phyloP scores from a whole-genome alignment of 2,888 invertebrate genomes.

The Lycocerus yunnanus region DNA sequence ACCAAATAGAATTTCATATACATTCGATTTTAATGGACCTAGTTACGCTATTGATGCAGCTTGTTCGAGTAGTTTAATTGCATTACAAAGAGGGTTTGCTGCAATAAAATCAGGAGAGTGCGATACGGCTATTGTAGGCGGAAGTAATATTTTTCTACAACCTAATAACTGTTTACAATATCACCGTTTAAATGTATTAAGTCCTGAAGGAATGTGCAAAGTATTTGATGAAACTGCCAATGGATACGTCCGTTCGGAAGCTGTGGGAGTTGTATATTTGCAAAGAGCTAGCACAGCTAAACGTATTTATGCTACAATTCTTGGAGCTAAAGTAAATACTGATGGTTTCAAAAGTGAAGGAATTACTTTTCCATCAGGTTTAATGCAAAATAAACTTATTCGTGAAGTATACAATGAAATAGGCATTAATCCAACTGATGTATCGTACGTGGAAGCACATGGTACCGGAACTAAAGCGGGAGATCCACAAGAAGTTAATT shows the following conservation, averaged over 20 bases:
- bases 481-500: conserved; percentile 96
- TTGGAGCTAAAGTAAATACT: conserved; percentile 89
- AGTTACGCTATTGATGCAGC: conserved; percentile 97
- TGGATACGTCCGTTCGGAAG: conserved; percentile 93
- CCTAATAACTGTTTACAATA: conserved; percentile 93
- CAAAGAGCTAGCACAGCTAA: conserved; percentile 78
- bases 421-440: conserved; percentile 78
- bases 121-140: conserved; percentile 95
- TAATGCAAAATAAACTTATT: conserved; percentile 80
- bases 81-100: conserved; percentile 81
- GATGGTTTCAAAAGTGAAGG: conserved; percentile 93
- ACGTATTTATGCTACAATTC: conserved; percentile 83
- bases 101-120: conserved; percentile 89
- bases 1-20: conserved; percentile 93
- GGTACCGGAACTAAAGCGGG: conserved; percentile 98
- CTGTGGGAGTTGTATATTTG: conserved; percentile 78
- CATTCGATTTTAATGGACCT: conserved; percentile 94
- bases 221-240: conserved; percentile 91
- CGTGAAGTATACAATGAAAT: conserved; percentile 86
- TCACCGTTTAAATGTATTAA: conserved; percentile 91
- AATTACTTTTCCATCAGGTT: conserved; percentile 82
- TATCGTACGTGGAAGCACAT: conserved; percentile 95
- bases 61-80: conserved; percentile 93
- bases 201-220: conserved; percentile 85
- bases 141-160: conserved; percentile 86